Conservation (phyloP, 1,140 invertebrate genomes). For the Drosophila novamexicana region DNA sequence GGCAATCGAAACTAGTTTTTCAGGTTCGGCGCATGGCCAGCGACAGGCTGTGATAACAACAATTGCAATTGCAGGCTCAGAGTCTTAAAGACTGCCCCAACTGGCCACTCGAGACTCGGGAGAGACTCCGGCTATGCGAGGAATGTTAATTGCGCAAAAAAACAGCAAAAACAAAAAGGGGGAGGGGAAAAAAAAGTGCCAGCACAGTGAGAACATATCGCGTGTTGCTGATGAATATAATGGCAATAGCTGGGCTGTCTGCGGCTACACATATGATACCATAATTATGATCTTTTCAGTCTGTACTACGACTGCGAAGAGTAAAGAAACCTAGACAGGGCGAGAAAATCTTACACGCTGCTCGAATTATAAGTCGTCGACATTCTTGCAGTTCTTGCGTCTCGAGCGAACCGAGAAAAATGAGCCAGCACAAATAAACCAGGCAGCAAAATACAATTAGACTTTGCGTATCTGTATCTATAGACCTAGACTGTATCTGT, state of each 20-base stretch:
- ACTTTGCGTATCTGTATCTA: constrained; percentile 31
- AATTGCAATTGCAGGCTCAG: constrained; percentile 69
- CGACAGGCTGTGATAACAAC: constrained; percentile 64
- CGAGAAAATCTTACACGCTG: constrained; percentile 63
- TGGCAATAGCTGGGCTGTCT: constrained; percentile 41
- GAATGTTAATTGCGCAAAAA: constrained; percentile 80
- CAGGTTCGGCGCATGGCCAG: constrained; percentile 71
- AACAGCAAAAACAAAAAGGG: constrained; percentile 4
- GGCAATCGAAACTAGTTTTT: constrained; percentile 77
- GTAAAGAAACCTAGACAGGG: neutral
- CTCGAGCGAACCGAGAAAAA: constrained; percentile 47
- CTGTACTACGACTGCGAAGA: neutral
- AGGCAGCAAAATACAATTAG: constrained; percentile 69
- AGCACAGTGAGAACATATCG: constrained; percentile 68
- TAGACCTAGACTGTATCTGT: neutral
- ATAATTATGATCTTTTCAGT: constrained; percentile 39
- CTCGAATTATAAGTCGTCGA: constrained; percentile 80
- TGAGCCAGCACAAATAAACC: constrained; percentile 66
- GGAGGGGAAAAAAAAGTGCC: neutral
- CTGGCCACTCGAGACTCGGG: constrained; percentile 29
- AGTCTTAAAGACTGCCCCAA: constrained; percentile 40
- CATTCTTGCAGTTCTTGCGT: constrained; percentile 54
- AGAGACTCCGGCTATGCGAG: constrained; percentile 42
- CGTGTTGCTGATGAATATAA: constrained; percentile 77
- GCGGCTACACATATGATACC: constrained; percentile 35